Conservation (phyloP, 2,888 invertebrate genomes). For the Gnatocerus cornutus region DNA sequence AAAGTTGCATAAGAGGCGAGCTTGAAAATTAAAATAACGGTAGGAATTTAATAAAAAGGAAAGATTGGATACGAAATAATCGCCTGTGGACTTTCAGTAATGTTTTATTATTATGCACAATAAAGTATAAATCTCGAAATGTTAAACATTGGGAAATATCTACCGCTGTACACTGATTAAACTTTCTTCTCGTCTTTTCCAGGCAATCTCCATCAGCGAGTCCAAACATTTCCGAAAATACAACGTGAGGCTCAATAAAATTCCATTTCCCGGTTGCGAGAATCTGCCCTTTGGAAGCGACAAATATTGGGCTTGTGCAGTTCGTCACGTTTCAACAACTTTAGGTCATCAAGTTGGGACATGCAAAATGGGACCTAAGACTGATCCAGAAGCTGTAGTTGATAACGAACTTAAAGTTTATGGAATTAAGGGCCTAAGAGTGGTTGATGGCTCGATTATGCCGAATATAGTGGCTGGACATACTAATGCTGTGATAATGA, state of each 20-base stretch:
- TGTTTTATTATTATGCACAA: no score
- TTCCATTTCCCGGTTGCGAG: conserved; percentile 82
- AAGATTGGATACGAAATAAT: no score
- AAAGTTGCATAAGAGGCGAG: no score
- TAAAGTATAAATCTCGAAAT: no score
- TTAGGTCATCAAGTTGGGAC: conserved; percentile 80
- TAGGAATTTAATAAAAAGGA: no score
- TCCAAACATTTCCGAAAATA: conserved; percentile 73
- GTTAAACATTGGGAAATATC: no score
- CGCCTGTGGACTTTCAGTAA: no score
- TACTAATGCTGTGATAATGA: conserved; percentile 74
- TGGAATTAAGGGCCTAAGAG: conserved; percentile 73
- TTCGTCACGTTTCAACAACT: conserved; percentile 81
- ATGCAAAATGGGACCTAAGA: conserved; percentile 72
- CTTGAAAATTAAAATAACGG: no score
- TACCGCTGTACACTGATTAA: no score
- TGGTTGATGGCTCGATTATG: conserved; percentile 77
- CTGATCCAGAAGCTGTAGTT: conserved; percentile 70
- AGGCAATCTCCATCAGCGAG: conserved; percentile 75
- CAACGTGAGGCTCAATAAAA: conserved; percentile 73
- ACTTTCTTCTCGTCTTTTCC: no score
- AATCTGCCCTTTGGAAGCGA: conserved; percentile 76
- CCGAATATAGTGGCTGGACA: conserved; percentile 75
- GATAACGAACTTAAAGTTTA: conserved; percentile 71
- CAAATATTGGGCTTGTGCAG: conserved; percentile 83